phyloP scores from a whole-genome alignment of 2,888 invertebrate species.

The Hirtodrosophila cameraria region DNA sequence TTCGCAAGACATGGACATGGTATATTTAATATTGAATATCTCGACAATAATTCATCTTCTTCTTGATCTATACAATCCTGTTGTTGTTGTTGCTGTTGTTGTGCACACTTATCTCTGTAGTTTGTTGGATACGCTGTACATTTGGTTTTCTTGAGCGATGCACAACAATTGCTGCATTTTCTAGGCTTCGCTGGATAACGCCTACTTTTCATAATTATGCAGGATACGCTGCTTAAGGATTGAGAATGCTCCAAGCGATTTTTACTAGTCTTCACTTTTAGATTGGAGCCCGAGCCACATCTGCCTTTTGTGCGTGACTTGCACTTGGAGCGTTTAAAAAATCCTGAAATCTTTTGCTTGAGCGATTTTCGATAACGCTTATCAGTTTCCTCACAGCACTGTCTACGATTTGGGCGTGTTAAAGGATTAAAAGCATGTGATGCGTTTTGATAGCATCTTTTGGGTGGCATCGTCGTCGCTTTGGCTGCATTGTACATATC shows the following conservation, averaged over 20 bases:
- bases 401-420: neutral
- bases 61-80: neutral
- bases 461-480: neutral
- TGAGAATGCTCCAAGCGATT: neutral
- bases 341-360: conserved; percentile 31
- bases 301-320: conserved; percentile 6
- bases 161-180: neutral
- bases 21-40: neutral
- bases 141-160: conserved; percentile 10
- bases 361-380: conserved; percentile 2
- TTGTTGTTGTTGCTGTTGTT: no score
- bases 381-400: neutral
- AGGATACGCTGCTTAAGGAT: conserved; percentile 2
- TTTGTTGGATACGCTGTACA: conserved; percentile 44
- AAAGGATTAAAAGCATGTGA: neutral
- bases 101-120: conserved; percentile 24
- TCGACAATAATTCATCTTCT: neutral
- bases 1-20: conserved; percentile 1
- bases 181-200: neutral
- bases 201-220: neutral
- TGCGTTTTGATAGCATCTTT: neutral
- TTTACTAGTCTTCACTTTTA: neutral
- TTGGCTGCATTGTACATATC: neutral
- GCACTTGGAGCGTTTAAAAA: conserved; percentile 28
- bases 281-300: neutral